A percentile compares a stretch with the other conserved stretches of the same genome.
Conservation (phyloP, 92 coral and sea anemone species). For the Umimayanthus chanpuru region DNA sequence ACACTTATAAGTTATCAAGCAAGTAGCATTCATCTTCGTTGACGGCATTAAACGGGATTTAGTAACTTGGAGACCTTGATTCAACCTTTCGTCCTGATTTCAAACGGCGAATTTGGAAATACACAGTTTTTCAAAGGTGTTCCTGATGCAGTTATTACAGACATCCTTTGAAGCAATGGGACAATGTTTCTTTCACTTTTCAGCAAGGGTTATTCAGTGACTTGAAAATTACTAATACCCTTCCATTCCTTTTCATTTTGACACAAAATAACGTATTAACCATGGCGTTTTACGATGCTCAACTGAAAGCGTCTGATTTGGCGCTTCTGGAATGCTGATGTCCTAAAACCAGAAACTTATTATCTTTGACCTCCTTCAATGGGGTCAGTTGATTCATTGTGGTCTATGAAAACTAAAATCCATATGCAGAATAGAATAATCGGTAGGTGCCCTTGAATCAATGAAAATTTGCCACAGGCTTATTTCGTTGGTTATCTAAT, state of each 20-base stretch:
- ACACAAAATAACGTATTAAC: too few species aligned
- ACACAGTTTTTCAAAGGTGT: background rate
- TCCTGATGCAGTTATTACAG: background rate
- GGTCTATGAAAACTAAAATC: background rate
- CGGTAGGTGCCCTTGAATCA: background rate
- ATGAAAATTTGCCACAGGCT: background rate
- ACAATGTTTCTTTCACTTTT: background rate
- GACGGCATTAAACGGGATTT: too few species aligned
- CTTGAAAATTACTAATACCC: background rate
- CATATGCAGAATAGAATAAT: background rate
- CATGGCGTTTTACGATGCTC: background rate
- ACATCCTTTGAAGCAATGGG: background rate
- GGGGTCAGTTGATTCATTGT: background rate
- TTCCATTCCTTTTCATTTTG: background rate
- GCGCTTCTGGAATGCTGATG: background rate
- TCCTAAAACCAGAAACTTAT: background rate
- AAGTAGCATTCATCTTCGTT: too few species aligned
- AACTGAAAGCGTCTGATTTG: background rate
- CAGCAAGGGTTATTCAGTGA: background rate
- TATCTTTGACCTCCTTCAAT: background rate
- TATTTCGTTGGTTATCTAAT: background rate
- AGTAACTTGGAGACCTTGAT: background rate
- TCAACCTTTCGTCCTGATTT: background rate
- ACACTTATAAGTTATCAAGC: too few species aligned
- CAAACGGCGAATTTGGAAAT: background rate